A percentile compares a stretch with the other conserved stretches of the same genome.
These are phyloP conservation scores for Parus major DNA, from an alignment of 2,113 vertebrate genomes.

Conservation along the genomic window DNA sequence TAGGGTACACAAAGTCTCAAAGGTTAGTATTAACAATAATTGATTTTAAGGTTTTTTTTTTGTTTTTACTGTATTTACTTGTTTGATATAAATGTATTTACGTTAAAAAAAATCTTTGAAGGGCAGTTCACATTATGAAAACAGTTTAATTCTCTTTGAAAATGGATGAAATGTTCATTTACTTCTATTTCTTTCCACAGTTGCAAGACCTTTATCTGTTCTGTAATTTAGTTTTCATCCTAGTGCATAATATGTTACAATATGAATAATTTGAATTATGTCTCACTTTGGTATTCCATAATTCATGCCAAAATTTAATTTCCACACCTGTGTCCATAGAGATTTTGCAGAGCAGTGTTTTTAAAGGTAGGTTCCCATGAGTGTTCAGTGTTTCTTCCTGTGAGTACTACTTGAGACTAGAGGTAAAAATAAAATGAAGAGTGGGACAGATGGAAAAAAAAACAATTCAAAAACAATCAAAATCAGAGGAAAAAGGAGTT, in stretches of 20 bases:
- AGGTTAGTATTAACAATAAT: not conserved
- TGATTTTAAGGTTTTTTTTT: not conserved
- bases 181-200: not conserved
- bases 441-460: not conserved
- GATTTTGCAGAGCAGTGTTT: not conserved
- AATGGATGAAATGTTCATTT: not conserved
- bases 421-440: not conserved
- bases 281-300: not conserved
- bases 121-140: not conserved
- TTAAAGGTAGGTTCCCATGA: not conserved
- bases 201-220: not conserved
- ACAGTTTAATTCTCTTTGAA: not conserved
- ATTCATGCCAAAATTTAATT: not conserved
- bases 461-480: not conserved
- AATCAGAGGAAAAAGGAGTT: not conserved
- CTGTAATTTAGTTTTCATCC: not conserved
- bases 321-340: not conserved
- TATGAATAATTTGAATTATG: not conserved
- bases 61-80: not conserved
- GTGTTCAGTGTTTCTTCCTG: not conserved
- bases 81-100: not conserved
- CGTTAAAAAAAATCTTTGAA: not conserved
- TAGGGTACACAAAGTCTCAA: not conserved
- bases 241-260: not conserved
- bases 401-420: not conserved